Percentiles rank a stretch among this genome's conserved stretches.
Evolutionary conservation across 2,888 invertebrate species (phyloP).

Genomic region (Sycophila texana): DNA sequence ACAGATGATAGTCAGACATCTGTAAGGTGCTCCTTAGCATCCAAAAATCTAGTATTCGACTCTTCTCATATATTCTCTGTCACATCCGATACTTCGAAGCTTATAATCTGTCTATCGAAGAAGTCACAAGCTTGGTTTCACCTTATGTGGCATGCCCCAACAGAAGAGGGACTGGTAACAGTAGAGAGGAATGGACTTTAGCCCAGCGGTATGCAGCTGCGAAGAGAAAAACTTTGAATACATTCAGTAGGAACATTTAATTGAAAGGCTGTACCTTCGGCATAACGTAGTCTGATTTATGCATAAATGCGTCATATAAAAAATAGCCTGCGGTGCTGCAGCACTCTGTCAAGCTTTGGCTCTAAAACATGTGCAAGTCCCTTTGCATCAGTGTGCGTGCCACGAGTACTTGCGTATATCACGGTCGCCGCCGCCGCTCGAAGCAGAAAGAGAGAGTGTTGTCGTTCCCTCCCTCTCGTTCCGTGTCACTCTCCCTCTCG

Average conservation of each 20-base stretch:
- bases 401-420: conserved; percentile 7
- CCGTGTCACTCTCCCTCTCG: conserved; percentile 29
- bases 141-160: no score
- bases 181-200: neutral
- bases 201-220: neutral
- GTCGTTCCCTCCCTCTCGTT: conserved; percentile 46
- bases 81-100: neutral
- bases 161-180: no score
- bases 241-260: neutral
- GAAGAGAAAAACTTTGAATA: conserved; percentile 5
- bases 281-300: neutral
- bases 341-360: neutral
- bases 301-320: conserved; percentile 11
- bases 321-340: conserved; percentile 21
- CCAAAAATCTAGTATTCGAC: neutral
- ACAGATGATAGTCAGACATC: neutral
- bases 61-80: neutral
- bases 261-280: neutral
- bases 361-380: neutral
- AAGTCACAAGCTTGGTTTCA: no score
- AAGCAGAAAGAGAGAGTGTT: conserved; percentile 50
- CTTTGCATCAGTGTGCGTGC: conserved; percentile 10
- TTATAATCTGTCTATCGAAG: neutral
- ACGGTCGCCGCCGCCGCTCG: neutral
- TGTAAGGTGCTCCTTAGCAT: neutral